Evolutionary conservation across 2,797 vertebrate species (phyloP).

Genomic region (Pseudopleuronectes americanus): DNA sequence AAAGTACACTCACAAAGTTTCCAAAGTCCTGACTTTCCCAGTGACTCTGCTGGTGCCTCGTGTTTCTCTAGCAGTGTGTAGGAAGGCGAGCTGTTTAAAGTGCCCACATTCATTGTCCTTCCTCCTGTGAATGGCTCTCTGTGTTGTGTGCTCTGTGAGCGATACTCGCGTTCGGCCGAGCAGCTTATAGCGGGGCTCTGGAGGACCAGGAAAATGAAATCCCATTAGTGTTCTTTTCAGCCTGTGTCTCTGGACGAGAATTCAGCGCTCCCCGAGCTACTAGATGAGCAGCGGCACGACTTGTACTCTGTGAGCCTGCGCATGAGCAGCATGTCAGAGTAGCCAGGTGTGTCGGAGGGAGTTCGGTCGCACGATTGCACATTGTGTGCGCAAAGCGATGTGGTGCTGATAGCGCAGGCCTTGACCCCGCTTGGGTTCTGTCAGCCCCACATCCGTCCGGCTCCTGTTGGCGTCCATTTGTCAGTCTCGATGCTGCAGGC

Average conservation of each 20-base stretch:
- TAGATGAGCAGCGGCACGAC: conserved; percentile 21
- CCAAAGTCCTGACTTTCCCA: background rate
- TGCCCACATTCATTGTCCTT: conserved; percentile 49
- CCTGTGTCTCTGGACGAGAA: conserved; percentile 50
- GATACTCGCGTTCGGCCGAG: conserved; percentile 67
- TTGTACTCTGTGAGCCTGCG: background rate
- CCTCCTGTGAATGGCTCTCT: conserved; percentile 60
- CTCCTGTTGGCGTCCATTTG: conserved; percentile 34
- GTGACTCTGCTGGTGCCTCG: conserved; percentile 1
- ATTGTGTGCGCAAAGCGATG: background rate
- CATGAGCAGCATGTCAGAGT: conserved; percentile 42
- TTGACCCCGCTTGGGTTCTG: conserved; percentile 27
- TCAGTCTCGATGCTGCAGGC: conserved; percentile 30
- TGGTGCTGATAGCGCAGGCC: conserved; percentile 22
- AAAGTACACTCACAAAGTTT: too few relatives aligned
- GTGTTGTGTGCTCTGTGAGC: conserved; percentile 50
- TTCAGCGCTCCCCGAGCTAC: conserved; percentile 38
- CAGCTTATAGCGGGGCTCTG: conserved; percentile 49
- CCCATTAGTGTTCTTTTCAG: conserved; percentile 63
- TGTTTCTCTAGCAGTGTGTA: conserved; percentile 34
- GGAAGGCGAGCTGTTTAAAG: conserved; percentile 46
- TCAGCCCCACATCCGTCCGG: conserved; percentile 15
- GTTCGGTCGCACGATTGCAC: conserved; percentile 7
- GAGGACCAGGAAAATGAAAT: conserved; percentile 68
- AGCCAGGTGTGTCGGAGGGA: conserved; percentile 8